Base-by-base conservation (phyloP, 2,888 invertebrate genomes). In the Cryptus viduatorius region DNA sequence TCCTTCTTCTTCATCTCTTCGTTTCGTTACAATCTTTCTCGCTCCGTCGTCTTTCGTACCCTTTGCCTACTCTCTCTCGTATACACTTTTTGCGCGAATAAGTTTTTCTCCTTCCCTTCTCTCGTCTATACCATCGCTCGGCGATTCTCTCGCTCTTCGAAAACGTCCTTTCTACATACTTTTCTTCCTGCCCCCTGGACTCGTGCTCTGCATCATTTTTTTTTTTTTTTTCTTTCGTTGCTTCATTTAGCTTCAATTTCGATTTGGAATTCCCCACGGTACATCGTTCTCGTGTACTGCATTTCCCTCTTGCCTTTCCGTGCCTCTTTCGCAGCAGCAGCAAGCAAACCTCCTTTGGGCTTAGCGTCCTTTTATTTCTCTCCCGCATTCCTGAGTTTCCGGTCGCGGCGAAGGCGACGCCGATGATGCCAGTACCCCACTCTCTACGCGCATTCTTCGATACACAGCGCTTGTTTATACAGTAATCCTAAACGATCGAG, bases 301-400 rank as follows among this genome's bases (percentile, higher is more conserved):
- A 73, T 83, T 71, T 64, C 84, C 75, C 77, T 83, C 77, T 59
- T 71, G 61, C 67, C 65, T 83, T 75, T 83, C 31, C 53, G 56
- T 59, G 29, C 29, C 48, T 29, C 75, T 72, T 37, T 14, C 50
- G 61, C 56, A 56, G 37, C 73, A 24, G 46, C 83, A 86, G 84
- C 46, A 10, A 12, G 56, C 24, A 12, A 56, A 19, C 86, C 87
- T 88, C 88, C 89, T 89, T 88, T 87, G 86, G 89, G 87, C 87
- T 89, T 89, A 79, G 85, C 87, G 86, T 88, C 88, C 89, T 91
- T 91, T 90, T 90, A 90, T 91, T 90, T 90, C 84, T 85, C 88
- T 89, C 87, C 69, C 85, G 89, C 91, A 90, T 91, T 91, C 90
- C 89, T 89, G 85, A 87, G 87, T 89, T 89, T 89, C 86, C 88